Evolutionary conservation across 2,888 invertebrate species (phyloP), one percentile per base, ranked within the genome.

Genomic region (Nomada goodeniana): DNA sequence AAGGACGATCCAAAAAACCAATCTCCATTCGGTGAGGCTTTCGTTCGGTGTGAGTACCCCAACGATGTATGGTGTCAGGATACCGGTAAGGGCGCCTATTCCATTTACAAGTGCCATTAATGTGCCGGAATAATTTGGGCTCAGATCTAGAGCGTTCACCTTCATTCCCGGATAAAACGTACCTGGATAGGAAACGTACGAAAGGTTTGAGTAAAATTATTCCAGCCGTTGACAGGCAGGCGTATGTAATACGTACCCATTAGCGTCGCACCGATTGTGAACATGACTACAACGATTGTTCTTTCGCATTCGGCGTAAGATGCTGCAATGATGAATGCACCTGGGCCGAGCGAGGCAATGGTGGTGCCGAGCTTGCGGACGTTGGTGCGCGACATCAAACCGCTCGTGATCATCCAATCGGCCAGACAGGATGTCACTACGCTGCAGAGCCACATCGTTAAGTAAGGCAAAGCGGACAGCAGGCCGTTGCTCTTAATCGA

Each of bases 1-100:
- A 10, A 97, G 95, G 59, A 97, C 96, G 52, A 98, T 96, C 97
- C 97, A 97, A 92, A 98, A 98, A 0, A 98, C 97, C 0, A 95
- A 90, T 29, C 96, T 95, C 98, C 98, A 98, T 94, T 97, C 96
- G 26, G 93, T 92, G 2, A 91, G 55, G 0, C 86, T 86, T 1
- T 89, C 88, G n/a, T 92, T 29, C 0, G 89, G 88, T 0, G 96
- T 96, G 85, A 96, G 92, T 53, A 95, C 93, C 18, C 96, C 96
- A 52, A 96, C 96, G 61, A 96, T 94, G 88, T 95, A 96, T 0
- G 96, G 96, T 0, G 96, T 96, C 36, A 96, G 94, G 87, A 97
- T 96, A 55, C 97, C 97, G 0, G 96, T 96, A 23, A 96, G 94
- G 0, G 96, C 96, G 20, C 96, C 97, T 63, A 96, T 96, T 0